Evolutionary conservation across 2,888 invertebrate genomes (phyloP).

Genomic region (Odontocerum albicorne): DNA sequence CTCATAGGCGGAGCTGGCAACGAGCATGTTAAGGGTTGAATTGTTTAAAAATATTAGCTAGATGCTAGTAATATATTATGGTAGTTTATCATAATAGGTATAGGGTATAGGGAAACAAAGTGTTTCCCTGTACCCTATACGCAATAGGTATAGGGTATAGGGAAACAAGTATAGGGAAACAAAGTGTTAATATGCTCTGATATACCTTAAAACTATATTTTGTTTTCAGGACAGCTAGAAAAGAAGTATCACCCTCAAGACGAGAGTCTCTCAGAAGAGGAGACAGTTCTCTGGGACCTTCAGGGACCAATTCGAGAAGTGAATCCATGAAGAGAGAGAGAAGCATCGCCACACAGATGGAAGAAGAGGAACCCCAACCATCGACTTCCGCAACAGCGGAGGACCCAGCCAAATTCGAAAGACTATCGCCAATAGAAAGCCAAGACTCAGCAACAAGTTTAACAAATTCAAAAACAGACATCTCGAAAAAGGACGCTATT

Average conservation of each 20-base stretch:
- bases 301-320: constrained; percentile 27
- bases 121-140: too few species aligned
- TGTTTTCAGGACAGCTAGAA: constrained; percentile 27
- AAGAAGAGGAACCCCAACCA: constrained; percentile 4
- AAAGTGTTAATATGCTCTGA: too few species aligned
- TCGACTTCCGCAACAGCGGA: constrained; percentile 2
- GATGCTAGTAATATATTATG: too few species aligned
- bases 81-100: too few species aligned
- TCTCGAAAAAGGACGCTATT: constrained; percentile 1
- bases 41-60: too few species aligned
- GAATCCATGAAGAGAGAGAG: constrained; percentile 29
- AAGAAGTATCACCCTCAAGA: constrained; percentile 25
- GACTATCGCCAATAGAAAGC: constrained; percentile 19
- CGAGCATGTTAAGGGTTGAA: too few species aligned
- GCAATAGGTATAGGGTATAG: too few species aligned
- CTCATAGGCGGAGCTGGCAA: too few species aligned
- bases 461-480: constrained; percentile 11
- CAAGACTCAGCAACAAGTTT: constrained; percentile 12
- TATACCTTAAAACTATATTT: background rate
- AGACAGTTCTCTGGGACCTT: constrained; percentile 27
- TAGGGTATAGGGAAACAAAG: too few species aligned
- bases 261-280: constrained; percentile 20
- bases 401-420: constrained; percentile 10
- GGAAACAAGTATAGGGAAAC: too few species aligned
- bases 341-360: constrained; percentile 1